phyloP scores from a whole-genome alignment of 2,113 vertebrate genomes.

The Dicaeum eximium region DNA sequence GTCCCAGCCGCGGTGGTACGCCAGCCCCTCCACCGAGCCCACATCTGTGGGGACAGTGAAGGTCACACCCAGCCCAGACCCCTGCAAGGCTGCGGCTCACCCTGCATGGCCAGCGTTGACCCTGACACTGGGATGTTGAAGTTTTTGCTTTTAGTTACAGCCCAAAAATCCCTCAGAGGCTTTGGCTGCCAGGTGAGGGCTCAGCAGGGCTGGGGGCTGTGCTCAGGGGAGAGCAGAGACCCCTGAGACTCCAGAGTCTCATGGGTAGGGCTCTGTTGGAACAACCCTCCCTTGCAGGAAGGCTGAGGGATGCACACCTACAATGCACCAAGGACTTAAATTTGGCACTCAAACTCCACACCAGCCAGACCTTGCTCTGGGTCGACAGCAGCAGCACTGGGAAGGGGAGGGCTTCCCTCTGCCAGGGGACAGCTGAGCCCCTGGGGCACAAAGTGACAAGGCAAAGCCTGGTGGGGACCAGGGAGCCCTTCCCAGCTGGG shows the following conservation, averaged over 20 bases:
- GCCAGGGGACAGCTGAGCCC: neutral
- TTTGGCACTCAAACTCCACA: neutral
- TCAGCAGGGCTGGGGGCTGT: neutral
- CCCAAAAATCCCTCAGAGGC: neutral
- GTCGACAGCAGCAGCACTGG: fast-evolving
- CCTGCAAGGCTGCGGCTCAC: neutral
- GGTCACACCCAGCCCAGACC: fast-evolving
- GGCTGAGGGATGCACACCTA: neutral
- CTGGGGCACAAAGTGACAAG: neutral
- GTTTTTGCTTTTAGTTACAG: neutral
- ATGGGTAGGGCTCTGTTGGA: neutral
- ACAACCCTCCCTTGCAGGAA: neutral
- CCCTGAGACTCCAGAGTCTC: neutral
- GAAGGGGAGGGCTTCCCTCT: neutral
- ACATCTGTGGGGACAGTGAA: slow-evolving; percentile 74
- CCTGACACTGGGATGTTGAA: fast-evolving
- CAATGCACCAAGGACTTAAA: neutral
- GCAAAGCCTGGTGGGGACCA: neutral
- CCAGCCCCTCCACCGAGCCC: slow-evolving; percentile 95
- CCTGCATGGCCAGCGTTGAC: fast-evolving
- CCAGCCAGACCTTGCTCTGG: neutral
- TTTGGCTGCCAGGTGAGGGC: neutral
- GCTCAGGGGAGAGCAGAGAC: neutral
- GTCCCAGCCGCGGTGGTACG: slow-evolving; percentile 94
- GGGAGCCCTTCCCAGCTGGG: neutral